Base-by-base conservation (phyloP, 1,140 invertebrate genomes). In the Drosophila saltans region DNA sequence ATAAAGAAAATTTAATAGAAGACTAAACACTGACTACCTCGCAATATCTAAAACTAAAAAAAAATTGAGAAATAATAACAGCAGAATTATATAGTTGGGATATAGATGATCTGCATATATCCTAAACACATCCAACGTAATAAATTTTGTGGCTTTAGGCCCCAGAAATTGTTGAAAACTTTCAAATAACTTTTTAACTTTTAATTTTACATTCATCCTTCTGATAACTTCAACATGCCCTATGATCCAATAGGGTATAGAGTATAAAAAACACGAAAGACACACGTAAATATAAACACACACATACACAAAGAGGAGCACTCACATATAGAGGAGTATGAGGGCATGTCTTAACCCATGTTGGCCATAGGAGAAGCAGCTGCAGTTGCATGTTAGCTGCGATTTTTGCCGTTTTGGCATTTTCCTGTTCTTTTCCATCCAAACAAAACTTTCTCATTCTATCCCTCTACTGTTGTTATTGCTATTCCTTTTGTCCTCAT, bases 381-480 rank as follows among this genome's bases (percentile, higher is more conserved):
- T 43, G 69, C n/a, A 66, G 55, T 69, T 77, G 74, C 74, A 77
- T 77, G 77, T 76, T 76, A 66, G 66, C 66, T 52, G 77, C 69
- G 65, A 52, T 78, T 72, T 59, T 45, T 43, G 48, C 59, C 16
- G 67, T 45, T 60, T 36, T 65, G 36, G 39, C 33, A 21, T 58
- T 65, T 24, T 68, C 11, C 52, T 69, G 16, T 52, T 41, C 30
- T 26, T 16, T 36, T 8, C 28, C 61, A 63, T 52, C 28, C 11
- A 24, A 62, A 62, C 16, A 60, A 61, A 63, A 75, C 68, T 69
- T 45, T 65, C 56, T 52, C 21, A 52, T 9, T 52, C 24, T 9
- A 26, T 9, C 21, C 21, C 45, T 11, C 16, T 41, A 10, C 4
- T 6, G 1, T 40, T 16, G 11, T 1, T 5, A 26, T 8, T 52